Base-by-base conservation (phyloP, 2,113 vertebrate genomes). In the Sterrhoptilus dennistouni region DNA sequence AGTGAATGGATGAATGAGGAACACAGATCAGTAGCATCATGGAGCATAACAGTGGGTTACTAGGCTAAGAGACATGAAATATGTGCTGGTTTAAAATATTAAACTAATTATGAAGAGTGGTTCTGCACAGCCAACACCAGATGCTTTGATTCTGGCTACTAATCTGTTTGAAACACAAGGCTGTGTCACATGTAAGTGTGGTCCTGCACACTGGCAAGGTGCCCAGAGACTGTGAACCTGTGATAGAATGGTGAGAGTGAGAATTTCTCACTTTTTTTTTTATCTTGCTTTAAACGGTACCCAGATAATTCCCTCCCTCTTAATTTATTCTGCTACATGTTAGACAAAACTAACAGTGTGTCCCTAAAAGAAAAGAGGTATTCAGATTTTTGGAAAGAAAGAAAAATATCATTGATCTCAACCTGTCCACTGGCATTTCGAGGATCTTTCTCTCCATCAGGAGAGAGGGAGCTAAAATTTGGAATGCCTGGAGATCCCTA, bases 51-150 rank as follows among this genome's bases (percentile, higher is more conserved):
- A 7, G 81, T 45, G n/a, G 44, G 59, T 93, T 90, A 85, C 80
- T n/a, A 77, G 54, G n/a, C 63, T 80, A 90, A 88, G 68, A 83
- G 60, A 91, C 25, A 27, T 83, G 68, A 96, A 96, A 94, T 90
- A 94, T 89, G 28, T 83, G 44, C 52, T 89, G 69, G 45, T 80
- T 59, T 89, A 93, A 96, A 95, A 88, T 96, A 93, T 95, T 94
- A 93, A 96, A 83, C 60, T 94, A 93, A 95, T 96, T 95, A 95
- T 93, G 83, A 97, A 84, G 44, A 87, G 93, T 93, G 80, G 88
- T 94, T 96, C 92, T 95, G 88, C 88, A 71, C 68, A 96, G 83
- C 83, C 90, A 96, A 64, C 64, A 90, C 88, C 93, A 97, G 95
- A 95, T 96, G 93, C 88, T 96, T 96, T 93, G 82, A 77, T 94